A percentile compares a stretch with the other conserved stretches of the same genome.
These are phyloP conservation scores for Corvus moneduloides DNA, from an alignment of 2,113 vertebrate genomes.

Conservation along the genomic window DNA sequence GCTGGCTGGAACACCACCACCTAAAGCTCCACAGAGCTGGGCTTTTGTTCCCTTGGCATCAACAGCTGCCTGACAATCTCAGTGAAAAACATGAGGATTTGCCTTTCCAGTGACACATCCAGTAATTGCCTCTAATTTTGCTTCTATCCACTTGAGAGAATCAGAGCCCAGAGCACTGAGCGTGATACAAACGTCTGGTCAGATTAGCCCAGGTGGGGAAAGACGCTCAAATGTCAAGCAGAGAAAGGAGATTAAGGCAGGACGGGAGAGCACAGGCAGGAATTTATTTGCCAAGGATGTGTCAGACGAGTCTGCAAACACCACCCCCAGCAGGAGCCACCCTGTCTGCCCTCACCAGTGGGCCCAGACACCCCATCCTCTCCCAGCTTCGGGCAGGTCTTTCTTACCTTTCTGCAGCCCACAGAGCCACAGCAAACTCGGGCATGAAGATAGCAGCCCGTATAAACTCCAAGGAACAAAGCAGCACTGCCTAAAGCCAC, in stretches of 20 bases:
- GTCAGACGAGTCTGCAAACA: neutral
- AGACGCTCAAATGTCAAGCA: neutral
- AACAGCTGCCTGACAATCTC: neutral
- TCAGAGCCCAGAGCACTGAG: neutral
- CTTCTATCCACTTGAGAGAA: neutral
- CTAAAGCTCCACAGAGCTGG: neutral
- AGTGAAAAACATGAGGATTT: neutral
- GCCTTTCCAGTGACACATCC: neutral
- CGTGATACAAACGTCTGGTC: neutral
- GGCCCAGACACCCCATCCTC: neutral
- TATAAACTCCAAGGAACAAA: neutral
- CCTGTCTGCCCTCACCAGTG: neutral
- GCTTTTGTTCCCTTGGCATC: neutral
- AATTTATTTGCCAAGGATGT: neutral
- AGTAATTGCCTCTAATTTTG: slow-evolving; percentile 17
- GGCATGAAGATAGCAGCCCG: neutral
- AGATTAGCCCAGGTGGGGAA: slow-evolving; percentile 9
- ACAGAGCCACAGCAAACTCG: neutral
- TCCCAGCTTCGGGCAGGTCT: neutral
- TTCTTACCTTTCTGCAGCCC: neutral
- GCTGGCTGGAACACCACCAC: neutral
- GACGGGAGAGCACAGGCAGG: neutral
- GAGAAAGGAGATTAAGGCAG: slow-evolving; percentile 23
- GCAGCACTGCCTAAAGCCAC: neutral
- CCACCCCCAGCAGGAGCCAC: neutral